A percentile compares a stretch with the other conserved stretches of the same genome.
phyloP scores from a whole-genome alignment of 2,888 invertebrate genomes.

The Xestobium rufovillosum region DNA sequence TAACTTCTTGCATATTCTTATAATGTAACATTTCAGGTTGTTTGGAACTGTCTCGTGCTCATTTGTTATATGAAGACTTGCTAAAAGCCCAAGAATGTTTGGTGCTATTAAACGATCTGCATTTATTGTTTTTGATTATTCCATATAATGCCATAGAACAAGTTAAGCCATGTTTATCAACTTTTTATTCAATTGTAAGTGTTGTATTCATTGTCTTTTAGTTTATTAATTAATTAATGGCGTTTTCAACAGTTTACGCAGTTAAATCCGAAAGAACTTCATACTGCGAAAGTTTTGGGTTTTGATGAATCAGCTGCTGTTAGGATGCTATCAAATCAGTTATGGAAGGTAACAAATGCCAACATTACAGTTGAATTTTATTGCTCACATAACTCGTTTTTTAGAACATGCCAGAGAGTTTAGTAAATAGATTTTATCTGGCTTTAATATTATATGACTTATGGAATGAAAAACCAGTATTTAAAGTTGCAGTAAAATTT shows the following conservation, averaged over 20 bases:
- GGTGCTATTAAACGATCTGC: constrained; percentile 73
- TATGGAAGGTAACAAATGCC: constrained; percentile 48
- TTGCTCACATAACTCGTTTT: constrained; percentile 24
- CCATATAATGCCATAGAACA: constrained; percentile 61
- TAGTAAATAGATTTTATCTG: constrained; percentile 75
- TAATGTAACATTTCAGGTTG: constrained; percentile 51
- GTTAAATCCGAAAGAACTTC: constrained; percentile 56
- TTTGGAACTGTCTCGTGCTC: constrained; percentile 65
- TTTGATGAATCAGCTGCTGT: constrained; percentile 68
- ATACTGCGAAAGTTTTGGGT: constrained; percentile 67
- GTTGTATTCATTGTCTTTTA: constrained; percentile 12
- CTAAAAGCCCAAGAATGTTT: constrained; percentile 63
- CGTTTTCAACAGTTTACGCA: constrained; percentile 50
- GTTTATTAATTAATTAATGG: constrained; percentile 9
- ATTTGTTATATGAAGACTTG: constrained; percentile 67
- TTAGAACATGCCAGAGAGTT: constrained; percentile 51
- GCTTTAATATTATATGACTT: constrained; percentile 79
- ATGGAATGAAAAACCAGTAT: constrained; percentile 60
- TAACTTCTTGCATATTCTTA: constrained; percentile 8
- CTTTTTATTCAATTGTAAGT: constrained; percentile 57
- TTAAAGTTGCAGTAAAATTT: constrained; percentile 63
- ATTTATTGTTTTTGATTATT: constrained; percentile 81
- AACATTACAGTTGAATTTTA: too few species aligned
- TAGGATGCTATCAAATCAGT: constrained; percentile 59
- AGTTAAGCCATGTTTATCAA: constrained; percentile 45